phyloP scores from a whole-genome alignment of 2,113 vertebrate genomes.

The Oceanodroma tethys region DNA sequence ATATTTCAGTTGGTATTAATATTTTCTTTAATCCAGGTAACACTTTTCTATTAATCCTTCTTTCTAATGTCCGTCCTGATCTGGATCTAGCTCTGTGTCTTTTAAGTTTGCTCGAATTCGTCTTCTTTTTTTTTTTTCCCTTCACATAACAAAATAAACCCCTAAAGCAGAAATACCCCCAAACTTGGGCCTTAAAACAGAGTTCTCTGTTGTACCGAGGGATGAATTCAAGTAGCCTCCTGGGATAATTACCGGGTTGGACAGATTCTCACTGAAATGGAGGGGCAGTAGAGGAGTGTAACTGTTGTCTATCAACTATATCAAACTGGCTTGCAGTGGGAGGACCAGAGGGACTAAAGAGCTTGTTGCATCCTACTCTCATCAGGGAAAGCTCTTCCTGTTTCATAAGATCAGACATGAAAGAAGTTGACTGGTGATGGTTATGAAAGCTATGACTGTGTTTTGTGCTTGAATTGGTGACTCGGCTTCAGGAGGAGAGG shows the following conservation, averaged over 20 bases:
- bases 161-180: background rate
- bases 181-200: background rate
- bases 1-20: background rate
- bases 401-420: background rate
- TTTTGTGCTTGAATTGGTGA: background rate
- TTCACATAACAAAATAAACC: background rate
- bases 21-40: background rate
- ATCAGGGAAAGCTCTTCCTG: background rate
- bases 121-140: background rate
- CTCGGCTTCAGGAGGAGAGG: background rate
- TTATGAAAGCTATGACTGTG: background rate
- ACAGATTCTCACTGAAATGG: background rate
- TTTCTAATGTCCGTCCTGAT: background rate
- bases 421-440: background rate
- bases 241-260: background rate
- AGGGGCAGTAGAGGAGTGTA: background rate
- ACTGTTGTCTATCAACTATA: background rate
- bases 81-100: background rate
- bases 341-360: background rate
- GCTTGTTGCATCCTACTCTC: background rate
- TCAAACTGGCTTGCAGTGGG: background rate
- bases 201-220: accelerated
- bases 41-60: background rate
- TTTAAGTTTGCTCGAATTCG: background rate
- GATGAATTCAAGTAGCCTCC: background rate